These are phyloP conservation scores for Phortica okadai DNA, from an alignment of 2,888 invertebrate species.

Conservation along the genomic window DNA sequence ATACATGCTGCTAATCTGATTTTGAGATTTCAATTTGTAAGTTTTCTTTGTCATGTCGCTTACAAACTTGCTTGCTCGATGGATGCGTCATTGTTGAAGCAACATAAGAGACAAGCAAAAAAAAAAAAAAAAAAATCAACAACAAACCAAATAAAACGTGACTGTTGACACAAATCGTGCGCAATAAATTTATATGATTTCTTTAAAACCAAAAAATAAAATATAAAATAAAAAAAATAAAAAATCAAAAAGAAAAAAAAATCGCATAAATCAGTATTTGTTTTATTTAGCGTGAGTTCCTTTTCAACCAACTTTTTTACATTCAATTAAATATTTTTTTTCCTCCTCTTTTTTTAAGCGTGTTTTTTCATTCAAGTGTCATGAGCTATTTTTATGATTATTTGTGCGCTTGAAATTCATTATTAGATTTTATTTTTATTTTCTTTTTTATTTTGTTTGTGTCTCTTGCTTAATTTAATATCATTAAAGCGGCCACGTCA, in stretches of 20 bases:
- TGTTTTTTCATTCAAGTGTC: conserved; percentile 11
- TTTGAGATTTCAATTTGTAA: conserved; percentile 50
- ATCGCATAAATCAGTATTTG: conserved; percentile 13
- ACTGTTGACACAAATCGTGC: conserved; percentile 17
- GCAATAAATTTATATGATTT: conserved; percentile 11
- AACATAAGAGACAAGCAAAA: conserved; percentile 18
- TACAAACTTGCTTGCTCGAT: conserved; percentile 12
- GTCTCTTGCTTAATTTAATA: conserved; percentile 19
- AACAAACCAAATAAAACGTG: conserved; percentile 43
- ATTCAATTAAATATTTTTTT: neutral
- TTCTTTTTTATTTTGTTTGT: conserved; percentile 27
- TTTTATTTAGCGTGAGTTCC: conserved; percentile 12
- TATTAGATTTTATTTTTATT: conserved; percentile 24
- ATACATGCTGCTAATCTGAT: conserved; percentile 57
- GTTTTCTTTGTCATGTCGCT: conserved; percentile 31
- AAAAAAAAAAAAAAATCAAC: conserved; percentile 44
- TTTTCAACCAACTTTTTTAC: neutral
- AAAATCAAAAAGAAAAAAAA: neutral
- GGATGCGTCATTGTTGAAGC: conserved; percentile 54
- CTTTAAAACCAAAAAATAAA: neutral
- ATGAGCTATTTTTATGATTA: conserved; percentile 9
- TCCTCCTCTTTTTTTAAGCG: neutral
- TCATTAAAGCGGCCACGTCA: conserved; percentile 29
- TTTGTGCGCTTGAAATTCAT: conserved; percentile 8
- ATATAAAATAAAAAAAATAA: neutral